Conservation (phyloP, 2,888 invertebrate species). For the Poecilobothrus nobilitatus region DNA sequence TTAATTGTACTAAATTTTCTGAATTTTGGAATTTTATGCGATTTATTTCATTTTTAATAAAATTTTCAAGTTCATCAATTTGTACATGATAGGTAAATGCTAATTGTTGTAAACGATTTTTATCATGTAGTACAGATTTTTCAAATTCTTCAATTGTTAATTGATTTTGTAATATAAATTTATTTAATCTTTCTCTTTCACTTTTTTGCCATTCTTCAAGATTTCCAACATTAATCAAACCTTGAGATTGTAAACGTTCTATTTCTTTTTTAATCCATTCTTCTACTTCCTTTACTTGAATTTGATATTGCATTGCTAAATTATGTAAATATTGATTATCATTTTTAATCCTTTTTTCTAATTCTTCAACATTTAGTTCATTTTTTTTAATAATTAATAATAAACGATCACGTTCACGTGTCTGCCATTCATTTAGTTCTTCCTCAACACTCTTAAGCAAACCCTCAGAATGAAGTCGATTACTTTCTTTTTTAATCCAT, state of each 20-base stretch:
- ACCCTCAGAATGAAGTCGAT: constrained; percentile 36
- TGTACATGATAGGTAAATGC: constrained; percentile 36
- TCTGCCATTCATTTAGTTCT: constrained; percentile 37
- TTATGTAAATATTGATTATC: constrained; percentile 35
- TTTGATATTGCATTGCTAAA: constrained; percentile 36
- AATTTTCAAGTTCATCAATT: constrained; percentile 36
- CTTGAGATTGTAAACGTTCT: constrained; percentile 32
- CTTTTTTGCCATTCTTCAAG: constrained; percentile 37
- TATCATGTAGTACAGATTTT: constrained; percentile 34
- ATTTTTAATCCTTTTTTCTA: constrained; percentile 35
- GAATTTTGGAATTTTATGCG: constrained; percentile 35
- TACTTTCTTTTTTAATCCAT: constrained; percentile 37
- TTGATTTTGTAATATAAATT: constrained; percentile 34
- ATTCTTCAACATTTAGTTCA: constrained; percentile 35
- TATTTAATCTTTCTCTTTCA: constrained; percentile 33
- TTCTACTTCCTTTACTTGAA: constrained; percentile 36
- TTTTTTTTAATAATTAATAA: constrained; percentile 33
- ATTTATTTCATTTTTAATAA: constrained; percentile 37
- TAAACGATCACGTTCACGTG: constrained; percentile 36
- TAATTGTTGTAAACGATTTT: constrained; percentile 33
- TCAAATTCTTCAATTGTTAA: constrained; percentile 37
- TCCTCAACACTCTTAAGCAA: constrained; percentile 36
- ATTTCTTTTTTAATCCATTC: constrained; percentile 39
- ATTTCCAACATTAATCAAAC: constrained; percentile 34
- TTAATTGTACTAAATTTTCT: constrained; percentile 34